phyloP scores from a whole-genome alignment of 2,113 vertebrate genomes.

The Forbesichthys papilliferus region DNA sequence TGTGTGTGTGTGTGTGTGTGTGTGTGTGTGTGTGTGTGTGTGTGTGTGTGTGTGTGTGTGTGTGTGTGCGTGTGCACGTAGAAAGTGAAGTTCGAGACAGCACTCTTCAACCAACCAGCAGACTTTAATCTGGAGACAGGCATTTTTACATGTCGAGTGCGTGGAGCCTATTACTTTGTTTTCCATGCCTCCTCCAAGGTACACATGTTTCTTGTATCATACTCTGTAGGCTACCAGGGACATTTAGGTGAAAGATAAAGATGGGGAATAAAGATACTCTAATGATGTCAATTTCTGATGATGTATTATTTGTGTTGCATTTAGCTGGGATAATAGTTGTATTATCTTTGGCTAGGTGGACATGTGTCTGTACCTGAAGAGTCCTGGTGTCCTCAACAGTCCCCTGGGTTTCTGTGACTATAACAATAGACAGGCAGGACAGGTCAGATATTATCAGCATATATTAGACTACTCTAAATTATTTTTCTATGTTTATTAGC shows the following conservation, averaged over 20 bases:
- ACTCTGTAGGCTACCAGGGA: too few relatives aligned
- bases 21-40: not conserved
- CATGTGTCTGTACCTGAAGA: conserved; percentile 75
- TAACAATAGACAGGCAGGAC: conserved; percentile 48
- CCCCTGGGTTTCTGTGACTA: conserved; percentile 77
- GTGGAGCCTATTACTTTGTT: conserved; percentile 82
- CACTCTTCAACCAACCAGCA: conserved; percentile 70
- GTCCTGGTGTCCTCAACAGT: accelerated
- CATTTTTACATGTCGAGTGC: conserved; percentile 64
- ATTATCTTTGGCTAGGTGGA: conserved; percentile 19
- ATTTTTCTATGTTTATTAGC: too few relatives aligned
- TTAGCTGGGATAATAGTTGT: not conserved
- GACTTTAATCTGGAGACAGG: conserved; percentile 61
- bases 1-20: not conserved
- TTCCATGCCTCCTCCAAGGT: conserved; percentile 78
- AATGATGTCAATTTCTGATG: too few relatives aligned
- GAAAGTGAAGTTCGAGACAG: conserved; percentile 62
- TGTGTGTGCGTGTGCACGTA: not conserved
- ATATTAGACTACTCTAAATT: not conserved
- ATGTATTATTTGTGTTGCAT: not conserved
- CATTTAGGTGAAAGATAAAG: too few relatives aligned
- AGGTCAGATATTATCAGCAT: conserved; percentile 35
- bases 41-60: not conserved
- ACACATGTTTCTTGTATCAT: not conserved
- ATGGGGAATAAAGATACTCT: too few relatives aligned